A percentile compares a stretch with the other conserved stretches of the same genome.
phyloP scores from a whole-genome alignment of 2,797 vertebrate genomes.

The Remorina albescens region DNA sequence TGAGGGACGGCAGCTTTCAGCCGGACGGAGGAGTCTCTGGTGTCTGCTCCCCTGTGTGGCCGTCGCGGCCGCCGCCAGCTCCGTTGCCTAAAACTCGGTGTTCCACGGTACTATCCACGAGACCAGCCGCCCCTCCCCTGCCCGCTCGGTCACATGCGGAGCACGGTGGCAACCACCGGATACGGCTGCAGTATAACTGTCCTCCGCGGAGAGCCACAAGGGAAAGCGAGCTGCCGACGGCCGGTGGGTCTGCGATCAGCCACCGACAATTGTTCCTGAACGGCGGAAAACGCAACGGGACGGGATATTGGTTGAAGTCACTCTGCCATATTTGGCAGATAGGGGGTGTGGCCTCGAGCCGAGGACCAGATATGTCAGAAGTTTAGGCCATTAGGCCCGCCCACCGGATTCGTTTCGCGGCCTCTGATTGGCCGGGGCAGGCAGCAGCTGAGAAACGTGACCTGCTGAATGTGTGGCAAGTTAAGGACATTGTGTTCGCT shows the following conservation, averaged over 20 bases:
- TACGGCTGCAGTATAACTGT: neutral
- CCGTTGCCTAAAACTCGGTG: slow-evolving; percentile 39
- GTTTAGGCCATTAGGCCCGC: neutral
- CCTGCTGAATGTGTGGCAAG: slow-evolving; percentile 62
- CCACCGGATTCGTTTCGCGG: slow-evolving; percentile 21
- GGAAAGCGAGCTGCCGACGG: fast-evolving
- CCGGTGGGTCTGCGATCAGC: too few species aligned
- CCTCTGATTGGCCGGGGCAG: slow-evolving; percentile 69
- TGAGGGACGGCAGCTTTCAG: neutral
- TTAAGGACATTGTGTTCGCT: slow-evolving; percentile 71
- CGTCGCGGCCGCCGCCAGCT: slow-evolving; percentile 3
- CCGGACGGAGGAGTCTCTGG: neutral
- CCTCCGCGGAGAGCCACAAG: neutral
- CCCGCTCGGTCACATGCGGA: slow-evolving; percentile 64
- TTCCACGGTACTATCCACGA: slow-evolving; percentile 81
- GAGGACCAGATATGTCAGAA: slow-evolving; percentile 31
- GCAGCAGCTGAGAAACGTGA: slow-evolving; percentile 81
- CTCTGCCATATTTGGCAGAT: slow-evolving; percentile 57
- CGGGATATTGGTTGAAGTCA: neutral
- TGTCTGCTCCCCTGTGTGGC: neutral
- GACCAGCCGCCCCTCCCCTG: slow-evolving; percentile 69
- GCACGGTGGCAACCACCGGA: slow-evolving; percentile 33
- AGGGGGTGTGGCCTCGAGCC: slow-evolving; percentile 43
- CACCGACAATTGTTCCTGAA: neutral
- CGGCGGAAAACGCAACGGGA: neutral